These are phyloP conservation scores for Lordiphosa stackelbergi DNA, from an alignment of 1,140 invertebrate genomes.

Conservation along the genomic window DNA sequence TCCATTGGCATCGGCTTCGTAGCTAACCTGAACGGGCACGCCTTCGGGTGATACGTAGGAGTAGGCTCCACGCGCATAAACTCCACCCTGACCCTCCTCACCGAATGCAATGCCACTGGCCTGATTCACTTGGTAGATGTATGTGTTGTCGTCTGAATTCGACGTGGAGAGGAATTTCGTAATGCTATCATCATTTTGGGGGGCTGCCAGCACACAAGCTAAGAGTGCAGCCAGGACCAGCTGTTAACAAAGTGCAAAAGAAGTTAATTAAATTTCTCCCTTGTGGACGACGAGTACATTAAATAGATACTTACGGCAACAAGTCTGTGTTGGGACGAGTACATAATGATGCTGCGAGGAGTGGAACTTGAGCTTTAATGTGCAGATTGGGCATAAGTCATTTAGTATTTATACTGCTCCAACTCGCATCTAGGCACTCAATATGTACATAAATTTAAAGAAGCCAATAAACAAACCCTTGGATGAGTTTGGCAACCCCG, in stretches of 20 bases:
- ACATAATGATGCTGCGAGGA: constrained; percentile 47
- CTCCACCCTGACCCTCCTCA: constrained; percentile 49
- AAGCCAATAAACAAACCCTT: constrained; percentile 29
- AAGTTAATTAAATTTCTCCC: constrained; percentile 15
- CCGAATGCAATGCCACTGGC: constrained; percentile 23
- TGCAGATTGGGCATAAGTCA: constrained; percentile 8
- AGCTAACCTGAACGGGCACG: constrained; percentile 76
- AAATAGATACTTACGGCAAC: constrained; percentile 39
- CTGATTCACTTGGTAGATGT: constrained; percentile 24
- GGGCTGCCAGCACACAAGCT: constrained; percentile 36
- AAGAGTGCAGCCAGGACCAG: constrained; percentile 48
- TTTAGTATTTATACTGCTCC: constrained; percentile 54
- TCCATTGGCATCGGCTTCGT: constrained; percentile 81
- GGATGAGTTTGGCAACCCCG: constrained; percentile 21
- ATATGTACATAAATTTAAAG: constrained; percentile 39
- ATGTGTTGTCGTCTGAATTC: constrained; percentile 40
- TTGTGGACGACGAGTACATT: background rate
- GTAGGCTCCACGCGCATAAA: constrained; percentile 29
- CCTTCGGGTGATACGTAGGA: constrained; percentile 69
- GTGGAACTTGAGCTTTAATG: constrained; percentile 30
- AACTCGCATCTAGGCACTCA: constrained; percentile 34
- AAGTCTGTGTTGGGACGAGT: constrained; percentile 20
- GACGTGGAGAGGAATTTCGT: constrained; percentile 31
- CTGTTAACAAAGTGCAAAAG: constrained; percentile 21
- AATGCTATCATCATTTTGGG: constrained; percentile 28